Percentiles rank a stretch among this genome's conserved stretches.
phyloP scores from a whole-genome alignment of 2,797 vertebrate species.

The Limosa lapponica region DNA sequence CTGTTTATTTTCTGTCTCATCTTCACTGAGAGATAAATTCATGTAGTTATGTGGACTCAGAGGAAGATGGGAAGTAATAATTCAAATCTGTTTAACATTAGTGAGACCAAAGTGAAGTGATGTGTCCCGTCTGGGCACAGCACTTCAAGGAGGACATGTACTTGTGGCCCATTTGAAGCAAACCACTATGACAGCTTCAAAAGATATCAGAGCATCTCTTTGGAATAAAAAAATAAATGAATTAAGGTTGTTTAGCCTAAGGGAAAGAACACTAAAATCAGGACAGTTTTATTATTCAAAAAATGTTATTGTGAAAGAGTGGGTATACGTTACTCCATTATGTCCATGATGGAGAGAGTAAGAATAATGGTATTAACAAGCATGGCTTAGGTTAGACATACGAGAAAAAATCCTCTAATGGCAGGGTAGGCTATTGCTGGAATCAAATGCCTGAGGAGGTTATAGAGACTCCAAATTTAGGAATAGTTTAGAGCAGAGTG shows the following conservation, averaged over 20 bases:
- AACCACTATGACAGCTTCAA: neutral
- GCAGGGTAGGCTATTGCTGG: neutral
- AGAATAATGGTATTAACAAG: neutral
- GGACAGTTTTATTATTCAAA: neutral
- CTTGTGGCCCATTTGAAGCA: neutral
- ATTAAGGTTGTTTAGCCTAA: neutral
- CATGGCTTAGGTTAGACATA: neutral
- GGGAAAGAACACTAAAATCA: neutral
- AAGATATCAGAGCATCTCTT: neutral
- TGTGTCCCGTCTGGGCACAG: neutral
- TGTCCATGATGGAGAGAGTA: neutral
- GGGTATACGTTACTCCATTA: neutral
- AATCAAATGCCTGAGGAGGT: neutral
- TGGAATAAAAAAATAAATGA: neutral
- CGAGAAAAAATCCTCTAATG: neutral
- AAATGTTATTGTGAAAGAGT: neutral
- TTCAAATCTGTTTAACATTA: neutral
- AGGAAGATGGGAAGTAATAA: neutral
- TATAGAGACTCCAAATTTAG: neutral
- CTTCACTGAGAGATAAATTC: neutral
- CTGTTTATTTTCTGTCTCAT: slow-evolving; percentile 10
- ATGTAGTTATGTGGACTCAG: neutral
- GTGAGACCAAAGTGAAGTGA: neutral
- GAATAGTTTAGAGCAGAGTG: neutral
- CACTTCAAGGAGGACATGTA: neutral